A percentile compares a stretch with the other conserved stretches of the same genome.
Evolutionary conservation across 2,113 vertebrate species (phyloP).

Genomic region (Sphyrna mokarran): DNA sequence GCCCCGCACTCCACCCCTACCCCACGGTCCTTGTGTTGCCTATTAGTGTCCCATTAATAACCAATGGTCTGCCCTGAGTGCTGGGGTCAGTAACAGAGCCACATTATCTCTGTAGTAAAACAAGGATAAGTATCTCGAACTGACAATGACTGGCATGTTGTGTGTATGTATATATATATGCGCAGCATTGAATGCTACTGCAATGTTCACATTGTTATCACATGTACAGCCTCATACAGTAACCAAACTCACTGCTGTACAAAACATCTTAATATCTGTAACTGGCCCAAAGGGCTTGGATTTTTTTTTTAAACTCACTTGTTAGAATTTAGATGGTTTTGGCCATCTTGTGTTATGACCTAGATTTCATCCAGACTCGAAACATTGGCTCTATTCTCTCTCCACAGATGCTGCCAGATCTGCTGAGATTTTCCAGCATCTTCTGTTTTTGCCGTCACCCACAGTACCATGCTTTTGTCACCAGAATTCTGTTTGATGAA

Average conservation of each 20-base stretch:
- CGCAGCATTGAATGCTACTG: too few relatives aligned
- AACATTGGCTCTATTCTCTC: too few relatives aligned
- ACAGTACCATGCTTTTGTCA: too few relatives aligned
- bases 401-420: too few relatives aligned
- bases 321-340: not conserved
- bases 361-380: too few relatives aligned
- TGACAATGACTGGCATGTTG: not conserved
- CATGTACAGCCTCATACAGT: not conserved
- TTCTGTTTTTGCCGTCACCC: too few relatives aligned
- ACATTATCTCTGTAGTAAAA: not conserved
- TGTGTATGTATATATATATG: not conserved
- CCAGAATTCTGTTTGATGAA: not conserved
- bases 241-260: not conserved
- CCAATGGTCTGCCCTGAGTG: not conserved
- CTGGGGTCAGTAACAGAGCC: not conserved
- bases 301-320: not conserved
- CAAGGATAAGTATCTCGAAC: not conserved
- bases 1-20: too few relatives aligned
- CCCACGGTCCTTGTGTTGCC: not conserved
- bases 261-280: not conserved
- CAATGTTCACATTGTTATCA: not conserved
- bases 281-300: not conserved
- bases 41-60: not conserved
- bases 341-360: not conserved
- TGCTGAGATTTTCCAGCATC: too few relatives aligned